Evolutionary conservation across 2,797 vertebrate genomes (phyloP).

Genomic region (Coreius guichenoti): DNA sequence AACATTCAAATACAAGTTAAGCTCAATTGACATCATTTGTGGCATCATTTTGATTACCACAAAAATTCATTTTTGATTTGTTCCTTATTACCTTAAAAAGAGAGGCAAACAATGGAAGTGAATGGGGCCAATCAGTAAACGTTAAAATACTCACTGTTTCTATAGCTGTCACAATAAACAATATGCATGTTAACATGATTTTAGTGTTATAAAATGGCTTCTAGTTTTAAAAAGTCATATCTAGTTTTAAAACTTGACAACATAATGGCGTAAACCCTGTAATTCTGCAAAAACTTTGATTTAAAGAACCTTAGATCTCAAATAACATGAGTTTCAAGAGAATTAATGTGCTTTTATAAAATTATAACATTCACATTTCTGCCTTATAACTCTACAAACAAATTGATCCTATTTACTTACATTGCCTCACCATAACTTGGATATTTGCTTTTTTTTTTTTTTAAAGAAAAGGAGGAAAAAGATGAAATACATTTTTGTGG

Average conservation of each 20-base stretch:
- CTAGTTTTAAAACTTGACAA: too few relatives aligned
- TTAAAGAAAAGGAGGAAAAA: neutral
- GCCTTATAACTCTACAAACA: neutral
- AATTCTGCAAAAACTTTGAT: too few relatives aligned
- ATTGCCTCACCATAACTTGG: neutral
- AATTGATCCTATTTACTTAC: neutral
- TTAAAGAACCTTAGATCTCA: too few relatives aligned
- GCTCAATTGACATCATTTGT: neutral
- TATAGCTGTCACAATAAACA: too few relatives aligned
- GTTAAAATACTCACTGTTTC: too few relatives aligned
- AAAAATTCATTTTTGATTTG: neutral
- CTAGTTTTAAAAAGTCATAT: too few relatives aligned
- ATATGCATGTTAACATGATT: too few relatives aligned
- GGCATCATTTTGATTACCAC: neutral
- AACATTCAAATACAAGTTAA: neutral
- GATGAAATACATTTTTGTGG: neutral
- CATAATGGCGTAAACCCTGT: too few relatives aligned
- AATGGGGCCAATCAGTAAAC: too few relatives aligned
- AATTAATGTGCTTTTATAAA: neutral
- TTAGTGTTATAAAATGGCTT: too few relatives aligned
- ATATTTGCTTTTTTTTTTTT: neutral
- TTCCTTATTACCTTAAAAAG: neutral
- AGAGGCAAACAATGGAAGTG: too few relatives aligned
- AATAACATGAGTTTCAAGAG: too few relatives aligned
- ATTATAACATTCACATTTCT: neutral